A percentile compares a stretch with the other conserved stretches of the same genome.
Evolutionary conservation across 2,113 vertebrate genomes (phyloP).

Genomic region (Cranoglanis bouderius): DNA sequence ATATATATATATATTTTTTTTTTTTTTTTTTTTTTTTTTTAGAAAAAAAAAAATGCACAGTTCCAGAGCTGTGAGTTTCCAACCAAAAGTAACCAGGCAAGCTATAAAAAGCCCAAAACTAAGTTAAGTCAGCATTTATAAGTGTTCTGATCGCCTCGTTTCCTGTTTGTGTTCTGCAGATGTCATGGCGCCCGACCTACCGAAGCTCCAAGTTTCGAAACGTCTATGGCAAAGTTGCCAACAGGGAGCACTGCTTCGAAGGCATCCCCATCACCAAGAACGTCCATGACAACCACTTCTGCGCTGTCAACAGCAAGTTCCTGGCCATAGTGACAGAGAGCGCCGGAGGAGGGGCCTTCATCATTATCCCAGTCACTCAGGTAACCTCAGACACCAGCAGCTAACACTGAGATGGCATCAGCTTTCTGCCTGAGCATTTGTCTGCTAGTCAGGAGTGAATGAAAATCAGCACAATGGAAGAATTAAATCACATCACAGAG

Average conservation of each 20-base stretch:
- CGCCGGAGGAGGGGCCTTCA: constrained; percentile 89
- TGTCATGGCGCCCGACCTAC: constrained; percentile 99
- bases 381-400: constrained; percentile 66
- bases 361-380: constrained; percentile 91
- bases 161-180: constrained; percentile 71
- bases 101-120: background rate
- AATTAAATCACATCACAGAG: constrained; percentile 16
- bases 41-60: background rate
- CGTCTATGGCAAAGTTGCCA: constrained; percentile 93
- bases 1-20: background rate
- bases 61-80: background rate
- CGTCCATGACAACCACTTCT: constrained; percentile 98
- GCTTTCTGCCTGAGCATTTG: constrained; percentile 6
- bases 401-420: background rate
- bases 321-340: constrained; percentile 94
- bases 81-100: background rate
- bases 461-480: constrained; percentile 29
- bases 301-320: constrained; percentile 91
- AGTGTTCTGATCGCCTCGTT: constrained; percentile 15
- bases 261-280: constrained; percentile 97
- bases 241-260: constrained; percentile 94
- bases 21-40: background rate
- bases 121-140: background rate
- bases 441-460: constrained; percentile 3
- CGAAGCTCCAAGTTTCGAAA: constrained; percentile 99